These are phyloP conservation scores for Acromyrmex charruanus DNA, from an alignment of 1,140 invertebrate genomes.

Conservation along the genomic window DNA sequence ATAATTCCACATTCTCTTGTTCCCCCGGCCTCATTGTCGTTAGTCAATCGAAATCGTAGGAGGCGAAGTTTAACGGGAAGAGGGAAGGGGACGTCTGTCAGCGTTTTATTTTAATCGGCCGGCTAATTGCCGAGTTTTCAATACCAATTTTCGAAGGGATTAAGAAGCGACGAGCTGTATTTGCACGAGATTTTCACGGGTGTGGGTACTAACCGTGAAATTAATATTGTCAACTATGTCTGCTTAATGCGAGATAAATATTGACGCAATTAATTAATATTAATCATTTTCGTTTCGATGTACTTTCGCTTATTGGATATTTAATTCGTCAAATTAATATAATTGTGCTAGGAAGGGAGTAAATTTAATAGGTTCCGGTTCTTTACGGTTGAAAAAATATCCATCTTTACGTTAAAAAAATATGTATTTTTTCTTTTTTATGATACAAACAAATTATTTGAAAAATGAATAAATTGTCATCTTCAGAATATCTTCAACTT, in stretches of 20 bases:
- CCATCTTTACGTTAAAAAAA: not conserved
- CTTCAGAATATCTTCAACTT: no score
- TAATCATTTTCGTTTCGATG: constrained; percentile 20
- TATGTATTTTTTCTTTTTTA: not conserved
- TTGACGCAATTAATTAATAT: constrained; percentile 48
- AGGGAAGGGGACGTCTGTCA: not conserved
- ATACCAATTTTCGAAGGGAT: constrained; percentile 4
- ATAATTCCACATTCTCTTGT: not conserved
- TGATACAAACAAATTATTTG: not conserved
- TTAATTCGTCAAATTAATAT: not conserved
- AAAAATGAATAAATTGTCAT: not conserved
- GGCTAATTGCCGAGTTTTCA: not conserved
- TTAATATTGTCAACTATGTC: constrained; percentile 9
- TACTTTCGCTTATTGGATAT: constrained; percentile 48
- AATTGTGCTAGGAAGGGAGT: not conserved
- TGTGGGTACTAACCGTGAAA: not conserved
- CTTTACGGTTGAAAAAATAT: not conserved
- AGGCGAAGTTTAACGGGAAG: not conserved
- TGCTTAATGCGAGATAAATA: constrained; percentile 32
- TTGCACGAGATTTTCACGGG: not conserved
- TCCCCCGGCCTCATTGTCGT: not conserved
- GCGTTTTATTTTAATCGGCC: not conserved
- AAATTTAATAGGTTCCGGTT: not conserved
- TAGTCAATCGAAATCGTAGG: not conserved
- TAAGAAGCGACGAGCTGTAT: constrained; percentile 14